Conservation (phyloP, 2,797 vertebrate species). For the Ptychadena robeensis region DNA sequence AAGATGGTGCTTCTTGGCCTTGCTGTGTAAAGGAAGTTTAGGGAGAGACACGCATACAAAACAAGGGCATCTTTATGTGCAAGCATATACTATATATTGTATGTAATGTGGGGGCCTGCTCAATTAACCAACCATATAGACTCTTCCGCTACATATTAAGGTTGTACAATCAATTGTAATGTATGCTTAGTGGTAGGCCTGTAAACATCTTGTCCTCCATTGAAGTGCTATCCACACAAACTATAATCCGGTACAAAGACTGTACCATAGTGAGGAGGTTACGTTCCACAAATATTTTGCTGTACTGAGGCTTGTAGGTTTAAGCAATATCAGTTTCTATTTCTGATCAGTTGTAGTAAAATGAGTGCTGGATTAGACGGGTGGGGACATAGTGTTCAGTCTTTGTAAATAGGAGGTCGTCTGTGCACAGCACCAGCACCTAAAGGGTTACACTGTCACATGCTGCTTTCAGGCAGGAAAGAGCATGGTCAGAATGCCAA, state of each 20-base stretch:
- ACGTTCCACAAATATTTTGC: too few relatives aligned
- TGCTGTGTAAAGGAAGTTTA: not conserved
- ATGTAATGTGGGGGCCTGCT: too few relatives aligned
- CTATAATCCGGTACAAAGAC: not conserved
- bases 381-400: not conserved
- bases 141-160: too few relatives aligned
- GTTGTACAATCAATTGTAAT: not conserved
- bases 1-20: too few relatives aligned
- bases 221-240: too few relatives aligned
- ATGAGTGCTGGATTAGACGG: not conserved
- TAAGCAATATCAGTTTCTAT: not conserved
- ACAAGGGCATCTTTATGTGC: too few relatives aligned
- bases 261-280: too few relatives aligned
- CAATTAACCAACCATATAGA: too few relatives aligned
- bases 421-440: not conserved
- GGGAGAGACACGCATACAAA: not conserved
- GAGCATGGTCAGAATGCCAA: slow-evolving; percentile 46
- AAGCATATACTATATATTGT: too few relatives aligned
- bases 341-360: not conserved
- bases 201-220: not conserved
- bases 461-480: slow-evolving; percentile 34
- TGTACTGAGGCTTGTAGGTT: not conserved
- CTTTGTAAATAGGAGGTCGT: not conserved
- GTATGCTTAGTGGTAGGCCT: not conserved
- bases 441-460: slow-evolving; percentile 43